These are phyloP conservation scores for Cydia fagiglandana DNA, from an alignment of 1,140 invertebrate species.

Conservation along the genomic window DNA sequence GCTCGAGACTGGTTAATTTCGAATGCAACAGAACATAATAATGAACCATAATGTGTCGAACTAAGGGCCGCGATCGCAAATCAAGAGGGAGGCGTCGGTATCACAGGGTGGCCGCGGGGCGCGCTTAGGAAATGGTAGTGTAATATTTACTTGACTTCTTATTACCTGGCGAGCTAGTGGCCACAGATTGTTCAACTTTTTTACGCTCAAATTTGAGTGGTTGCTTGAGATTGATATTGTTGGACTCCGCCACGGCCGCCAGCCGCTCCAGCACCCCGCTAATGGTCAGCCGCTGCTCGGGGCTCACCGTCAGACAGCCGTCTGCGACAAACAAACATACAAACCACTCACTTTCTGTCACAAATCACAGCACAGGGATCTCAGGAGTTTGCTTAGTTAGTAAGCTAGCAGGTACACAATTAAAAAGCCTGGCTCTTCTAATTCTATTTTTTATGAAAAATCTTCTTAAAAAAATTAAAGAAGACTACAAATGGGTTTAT, in stretches of 20 bases:
- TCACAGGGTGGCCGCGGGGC: slow-evolving; percentile 11
- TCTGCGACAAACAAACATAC: slow-evolving; percentile 75
- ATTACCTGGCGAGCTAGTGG: slow-evolving; percentile 81
- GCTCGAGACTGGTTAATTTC: slow-evolving; percentile 62
- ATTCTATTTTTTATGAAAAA: too few relatives aligned
- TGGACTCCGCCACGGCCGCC: slow-evolving; percentile 92
- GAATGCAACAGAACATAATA: slow-evolving; percentile 71
- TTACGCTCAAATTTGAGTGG: slow-evolving; percentile 84
- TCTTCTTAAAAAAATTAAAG: too few relatives aligned
- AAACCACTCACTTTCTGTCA: background rate
- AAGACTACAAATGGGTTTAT: too few relatives aligned
- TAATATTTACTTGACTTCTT: slow-evolving; percentile 81
- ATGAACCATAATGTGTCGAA: slow-evolving; percentile 51
- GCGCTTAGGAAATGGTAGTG: slow-evolving; percentile 79
- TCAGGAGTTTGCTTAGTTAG: too few relatives aligned
- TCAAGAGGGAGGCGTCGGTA: slow-evolving; percentile 35
- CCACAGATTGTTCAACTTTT: slow-evolving; percentile 80
- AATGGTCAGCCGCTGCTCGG: slow-evolving; percentile 87
- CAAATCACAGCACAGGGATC: too few relatives aligned
- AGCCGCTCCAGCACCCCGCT: slow-evolving; percentile 90
- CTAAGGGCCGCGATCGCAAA: slow-evolving; percentile 49
- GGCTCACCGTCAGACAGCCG: slow-evolving; percentile 91
- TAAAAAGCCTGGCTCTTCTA: too few relatives aligned
- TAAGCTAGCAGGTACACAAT: too few relatives aligned
- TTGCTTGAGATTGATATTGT: slow-evolving; percentile 88